These are phyloP conservation scores for Gallirallus australis DNA, from an alignment of 2,797 vertebrate genomes.

Conservation along the genomic window DNA sequence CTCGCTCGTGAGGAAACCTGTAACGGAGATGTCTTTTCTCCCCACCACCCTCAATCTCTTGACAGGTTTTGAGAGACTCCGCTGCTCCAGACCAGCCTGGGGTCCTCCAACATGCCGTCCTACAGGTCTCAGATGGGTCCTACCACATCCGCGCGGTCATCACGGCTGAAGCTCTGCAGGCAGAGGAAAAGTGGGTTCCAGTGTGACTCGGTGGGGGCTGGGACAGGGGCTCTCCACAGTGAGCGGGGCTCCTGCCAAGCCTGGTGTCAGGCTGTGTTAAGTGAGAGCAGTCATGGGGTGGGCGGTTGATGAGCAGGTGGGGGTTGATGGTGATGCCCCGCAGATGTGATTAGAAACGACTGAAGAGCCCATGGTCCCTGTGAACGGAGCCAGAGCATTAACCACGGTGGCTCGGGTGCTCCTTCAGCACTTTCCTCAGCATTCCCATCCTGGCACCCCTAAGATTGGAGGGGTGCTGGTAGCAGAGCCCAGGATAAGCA, in stretches of 20 bases:
- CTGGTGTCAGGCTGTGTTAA: slow-evolving; percentile 5
- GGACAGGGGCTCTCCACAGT: not conserved
- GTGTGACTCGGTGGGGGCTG: not conserved
- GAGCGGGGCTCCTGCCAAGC: slow-evolving; percentile 13
- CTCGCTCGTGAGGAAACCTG: not conserved
- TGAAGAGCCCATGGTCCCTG: not conserved
- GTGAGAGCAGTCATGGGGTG: not conserved
- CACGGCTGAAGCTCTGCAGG: not conserved
- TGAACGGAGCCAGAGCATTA: not conserved
- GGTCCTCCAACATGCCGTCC: not conserved
- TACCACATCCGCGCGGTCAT: slow-evolving; percentile 59
- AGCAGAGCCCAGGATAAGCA: not conserved
- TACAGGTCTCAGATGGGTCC: slow-evolving; percentile 64
- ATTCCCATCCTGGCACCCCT: not conserved
- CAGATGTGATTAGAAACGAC: not conserved
- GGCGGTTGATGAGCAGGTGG: not conserved
- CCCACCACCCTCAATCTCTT: not conserved
- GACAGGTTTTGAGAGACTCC: slow-evolving; percentile 44
- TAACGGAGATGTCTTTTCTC: not conserved
- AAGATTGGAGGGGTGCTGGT: not conserved
- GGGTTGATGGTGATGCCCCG: accelerated
- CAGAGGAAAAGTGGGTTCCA: slow-evolving; percentile 53
- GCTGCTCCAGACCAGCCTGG: not conserved
- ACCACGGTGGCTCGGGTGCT: not conserved
- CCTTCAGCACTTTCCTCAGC: not conserved